A percentile compares a stretch with the other conserved stretches of the same genome.
These are phyloP conservation scores for Gymnogyps californianus DNA, from an alignment of 2,113 vertebrate genomes.

Conservation along the genomic window DNA sequence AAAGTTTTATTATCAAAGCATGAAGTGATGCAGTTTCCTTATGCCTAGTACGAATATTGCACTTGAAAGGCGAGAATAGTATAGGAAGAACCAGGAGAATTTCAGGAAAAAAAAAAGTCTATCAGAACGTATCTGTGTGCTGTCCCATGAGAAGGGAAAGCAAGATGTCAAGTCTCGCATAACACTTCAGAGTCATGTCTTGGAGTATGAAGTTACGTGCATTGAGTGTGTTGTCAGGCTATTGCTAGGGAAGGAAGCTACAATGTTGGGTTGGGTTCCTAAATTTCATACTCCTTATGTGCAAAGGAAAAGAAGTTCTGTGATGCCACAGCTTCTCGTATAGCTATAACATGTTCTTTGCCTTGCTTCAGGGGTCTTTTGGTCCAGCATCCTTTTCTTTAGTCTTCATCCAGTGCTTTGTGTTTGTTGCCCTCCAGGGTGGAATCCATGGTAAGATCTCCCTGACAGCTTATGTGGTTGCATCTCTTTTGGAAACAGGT, in stretches of 20 bases:
- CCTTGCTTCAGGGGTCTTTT: not conserved
- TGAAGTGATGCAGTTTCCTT: not conserved
- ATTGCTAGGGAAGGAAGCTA: not conserved
- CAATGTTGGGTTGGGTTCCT: not conserved
- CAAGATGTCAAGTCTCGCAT: not conserved
- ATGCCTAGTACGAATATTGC: not conserved
- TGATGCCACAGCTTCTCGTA: not conserved
- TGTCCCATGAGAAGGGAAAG: not conserved
- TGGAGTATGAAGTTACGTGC: not conserved
- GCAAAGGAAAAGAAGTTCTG: not conserved
- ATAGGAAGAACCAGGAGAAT: not conserved
- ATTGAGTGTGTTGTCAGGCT: not conserved
- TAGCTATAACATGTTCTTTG: not conserved
- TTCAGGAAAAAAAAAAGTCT: fast-evolving
- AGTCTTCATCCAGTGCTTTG: not conserved
- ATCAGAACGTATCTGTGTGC: not conserved
- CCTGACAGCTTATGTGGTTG: conserved; percentile 89
- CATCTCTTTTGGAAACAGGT: conserved; percentile 89
- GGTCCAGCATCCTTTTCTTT: not conserved
- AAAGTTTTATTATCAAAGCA: not conserved
- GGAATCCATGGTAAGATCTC: conserved; percentile 90
- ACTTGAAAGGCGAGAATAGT: not conserved
- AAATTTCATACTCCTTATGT: not conserved
- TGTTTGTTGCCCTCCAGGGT: conserved; percentile 72
- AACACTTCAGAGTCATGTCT: not conserved